phyloP scores from a whole-genome alignment of 2,797 vertebrate species.

The Menidia menidia region DNA sequence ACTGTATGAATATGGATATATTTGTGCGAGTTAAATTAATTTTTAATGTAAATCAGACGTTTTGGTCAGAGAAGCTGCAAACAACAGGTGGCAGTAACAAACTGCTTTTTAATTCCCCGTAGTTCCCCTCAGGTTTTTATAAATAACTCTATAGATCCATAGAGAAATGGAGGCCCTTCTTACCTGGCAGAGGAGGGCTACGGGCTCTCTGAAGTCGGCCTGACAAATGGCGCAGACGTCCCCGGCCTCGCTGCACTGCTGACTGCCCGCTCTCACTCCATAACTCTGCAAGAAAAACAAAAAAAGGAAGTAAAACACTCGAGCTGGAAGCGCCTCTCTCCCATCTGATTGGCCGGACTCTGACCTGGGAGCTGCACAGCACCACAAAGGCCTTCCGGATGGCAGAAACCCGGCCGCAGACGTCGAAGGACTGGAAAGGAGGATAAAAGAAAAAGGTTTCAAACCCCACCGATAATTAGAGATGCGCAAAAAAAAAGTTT shows the following conservation, averaged over 20 bases:
- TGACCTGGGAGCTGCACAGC: conserved; percentile 95
- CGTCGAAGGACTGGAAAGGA: conserved; percentile 92
- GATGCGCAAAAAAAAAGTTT: too few relatives aligned
- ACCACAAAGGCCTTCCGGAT: conserved; percentile 90
- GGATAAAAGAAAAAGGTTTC: neutral
- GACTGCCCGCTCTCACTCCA: conserved; percentile 91
- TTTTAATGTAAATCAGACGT: neutral
- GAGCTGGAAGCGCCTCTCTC: too few relatives aligned
- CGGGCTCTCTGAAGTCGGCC: conserved; percentile 93
- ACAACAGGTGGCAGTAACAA: conserved; percentile 24
- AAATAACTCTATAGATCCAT: neutral
- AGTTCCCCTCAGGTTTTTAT: neutral
- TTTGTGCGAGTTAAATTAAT: neutral
- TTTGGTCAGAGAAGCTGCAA: neutral
- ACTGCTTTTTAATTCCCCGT: neutral
- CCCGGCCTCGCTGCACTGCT: conserved; percentile 95
- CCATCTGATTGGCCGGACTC: conserved; percentile 23
- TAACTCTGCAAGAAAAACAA: conserved; percentile 84
- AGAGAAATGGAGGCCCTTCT: neutral
- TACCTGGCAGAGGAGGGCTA: conserved; percentile 96
- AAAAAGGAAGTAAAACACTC: neutral
- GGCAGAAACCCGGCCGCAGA: conserved; percentile 92
- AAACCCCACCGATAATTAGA: neutral
- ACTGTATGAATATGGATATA: too few relatives aligned
- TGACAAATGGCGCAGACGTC: conserved; percentile 98